Base-by-base conservation (phyloP, 1,140 invertebrate species). In the Brachionus calyciflorus region DNA sequence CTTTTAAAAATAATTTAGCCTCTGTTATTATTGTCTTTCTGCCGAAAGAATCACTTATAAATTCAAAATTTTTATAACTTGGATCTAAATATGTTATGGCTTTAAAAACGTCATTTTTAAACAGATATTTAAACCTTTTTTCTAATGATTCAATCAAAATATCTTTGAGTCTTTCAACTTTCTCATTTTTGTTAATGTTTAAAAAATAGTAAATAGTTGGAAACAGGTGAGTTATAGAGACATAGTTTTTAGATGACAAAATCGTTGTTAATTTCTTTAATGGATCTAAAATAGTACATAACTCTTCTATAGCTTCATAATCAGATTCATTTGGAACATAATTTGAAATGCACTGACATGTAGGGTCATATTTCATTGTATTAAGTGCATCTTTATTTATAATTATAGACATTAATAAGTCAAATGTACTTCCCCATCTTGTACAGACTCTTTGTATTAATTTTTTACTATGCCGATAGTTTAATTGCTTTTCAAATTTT, bases 51-150 rank as follows among this genome's bases (percentile, higher is more conserved):
- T 60, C 55, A 30, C 37, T 60, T 60, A 60, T 37, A 33, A 60
- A n/a, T n/a, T n/a, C n/a, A n/a, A n/a, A 60, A 33, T 60, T 60
- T 37, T 60, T 60, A 60, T 60, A 60, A 60, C 9, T 33, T n/a
- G 55, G 55, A 9, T 63, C 57, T 41, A 63, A 63, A 63, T 63
- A 63, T 41, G 57, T 40, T 41, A 63, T 63, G 17, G 57, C 30
- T 40, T 41, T 63, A 40, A 63, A 63, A 17, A 63, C 41, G 40
- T 63, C 37, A 63, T 63, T 37, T n/a, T 41, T 63, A 41, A 63
- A 41, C 30, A 63, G 19, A 63, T 41, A 63, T 17, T 17, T 41
- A 63, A 63, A 63, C 21, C 57, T 40, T 19, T 41, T 63, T 57
- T 63, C 41, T 30, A 63, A 41, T 41, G 57, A 63, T 21, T 21